Base-by-base conservation (phyloP, 1,140 invertebrate species). In the Chlorops oryzae region DNA sequence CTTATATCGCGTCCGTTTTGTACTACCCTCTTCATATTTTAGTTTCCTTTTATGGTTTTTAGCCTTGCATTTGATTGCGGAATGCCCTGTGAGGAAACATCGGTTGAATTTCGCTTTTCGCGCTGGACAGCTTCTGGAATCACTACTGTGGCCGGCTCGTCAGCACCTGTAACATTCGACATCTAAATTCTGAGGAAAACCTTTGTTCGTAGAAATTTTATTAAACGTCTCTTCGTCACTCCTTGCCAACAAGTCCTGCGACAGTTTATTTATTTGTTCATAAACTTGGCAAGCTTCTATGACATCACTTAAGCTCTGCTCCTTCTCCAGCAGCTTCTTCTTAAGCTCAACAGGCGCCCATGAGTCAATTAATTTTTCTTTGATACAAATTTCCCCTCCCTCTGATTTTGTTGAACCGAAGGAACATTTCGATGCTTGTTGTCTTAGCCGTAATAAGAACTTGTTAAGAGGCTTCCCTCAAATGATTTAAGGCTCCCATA, bases 391-490 rank as follows among this genome's bases (percentile, higher is more conserved):
- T 37, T 37, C 34, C n/a, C n/a, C 18, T 15, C 5, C 18, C 18
- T 37, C 12, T 18, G 34, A 37, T 18, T n/a, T 18, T 15, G 34
- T 37, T 37, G n/a, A 15, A 5, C 34, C 34, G 18, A 37, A 37
- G n/a, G n/a, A n/a, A 18, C 34, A 37, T 18, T 37, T 37, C n/a
- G 34, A 37, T 18, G 18, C 34, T 37, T 37, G 34, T 15, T 37
- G 5, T 37, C 34, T 37, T 5, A 37, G 34, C 6, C 34, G 34
- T 18, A 37, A 37, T 18, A 37, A 37, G 12, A 15, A 37, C 18
- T 37, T 37, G 12, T 37, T 37, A 37, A 37, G 18, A 37, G n/a
- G n/a, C 34, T 37, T 18, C n/a, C 34, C 34, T n/a, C n/a, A n/a
- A n/a, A n/a, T n/a, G n/a, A n/a, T n/a, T n/a, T n/a, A n/a, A n/a